Base-by-base conservation (phyloP, 1,140 invertebrate genomes). In the Psix sp. region DNA sequence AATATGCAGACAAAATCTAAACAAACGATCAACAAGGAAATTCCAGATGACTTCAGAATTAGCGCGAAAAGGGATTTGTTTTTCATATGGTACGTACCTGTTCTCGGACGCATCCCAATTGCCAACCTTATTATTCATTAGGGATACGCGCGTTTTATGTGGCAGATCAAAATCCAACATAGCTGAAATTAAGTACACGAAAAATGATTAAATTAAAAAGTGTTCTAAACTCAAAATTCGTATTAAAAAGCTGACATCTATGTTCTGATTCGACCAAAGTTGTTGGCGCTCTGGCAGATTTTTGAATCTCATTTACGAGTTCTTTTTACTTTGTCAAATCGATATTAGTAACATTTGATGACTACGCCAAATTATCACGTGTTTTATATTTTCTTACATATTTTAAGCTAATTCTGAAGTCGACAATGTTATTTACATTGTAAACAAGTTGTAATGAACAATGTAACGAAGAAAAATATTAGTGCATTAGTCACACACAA, bases 101-200 rank as follows among this genome's bases (percentile, higher is more conserved):
- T 86, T 79, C 48, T 82, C 82, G 66, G 65, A 80, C 17, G 78
- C 68, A 76, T 87, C 85, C 82, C 75, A 84, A 79, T 83, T 82
- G 46, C 76, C 79, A 24, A 82, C 45, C 76, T 59, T 86, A 76
- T 75, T 85, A 80, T 83, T 78, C 54, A 74, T 77, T 51, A 82
- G 72, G 57, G 85, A 86, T 76, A 81, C 68, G 16, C 83, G 81
- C 63, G 67, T 72, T 80, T 84, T 87, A 77, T 83, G 83, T 62
- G 77, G 74, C 21, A 78, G 71, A 56, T 87, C 84, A 52, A 72
- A 80, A 80, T 87, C 85, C 79, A 85, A 76, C 76, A 84, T 79
- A 56, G 84, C 85, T 87, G 80, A 82, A 87, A 86, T 80, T 78
- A 62, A 77, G 38, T 68, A 59, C 35, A 72, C 67, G 26, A 24